phyloP scores from a whole-genome alignment of 92 coral and sea anemone species.

The Blastomussa wellsi region DNA sequence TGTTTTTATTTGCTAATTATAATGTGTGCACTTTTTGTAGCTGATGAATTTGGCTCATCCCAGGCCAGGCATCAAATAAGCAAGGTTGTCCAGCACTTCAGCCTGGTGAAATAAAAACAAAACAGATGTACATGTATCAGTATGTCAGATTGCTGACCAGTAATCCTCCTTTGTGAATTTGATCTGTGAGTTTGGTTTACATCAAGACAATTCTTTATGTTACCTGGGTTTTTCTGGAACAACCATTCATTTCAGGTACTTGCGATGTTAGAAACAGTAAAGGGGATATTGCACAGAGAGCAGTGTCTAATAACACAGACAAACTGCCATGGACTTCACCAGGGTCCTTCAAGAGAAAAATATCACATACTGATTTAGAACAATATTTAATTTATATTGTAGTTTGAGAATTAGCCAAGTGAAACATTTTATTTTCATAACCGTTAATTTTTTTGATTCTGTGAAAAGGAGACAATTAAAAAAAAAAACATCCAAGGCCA shows the following conservation, averaged over 20 bases:
- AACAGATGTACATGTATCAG: neutral
- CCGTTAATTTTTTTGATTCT: too few relatives aligned
- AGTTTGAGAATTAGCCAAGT: neutral
- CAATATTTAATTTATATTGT: too few relatives aligned
- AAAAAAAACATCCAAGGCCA: too few relatives aligned
- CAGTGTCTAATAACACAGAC: constrained; percentile 89
- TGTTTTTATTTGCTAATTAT: neutral
- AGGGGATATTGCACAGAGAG: constrained; percentile 93
- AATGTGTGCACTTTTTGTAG: too few relatives aligned
- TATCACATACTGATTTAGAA: neutral
- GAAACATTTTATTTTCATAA: too few relatives aligned
- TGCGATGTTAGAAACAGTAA: constrained; percentile 86
- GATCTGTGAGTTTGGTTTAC: neutral
- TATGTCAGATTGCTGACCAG: neutral
- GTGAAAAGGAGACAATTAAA: too few relatives aligned
- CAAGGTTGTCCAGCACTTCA: constrained; percentile 84
- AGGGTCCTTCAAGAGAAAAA: constrained; percentile 58
- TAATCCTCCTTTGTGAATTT: neutral
- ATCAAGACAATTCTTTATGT: neutral
- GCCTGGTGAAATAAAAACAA: constrained; percentile 51
- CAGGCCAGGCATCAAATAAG: constrained; percentile 96
- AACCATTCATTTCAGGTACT: constrained; percentile 83
- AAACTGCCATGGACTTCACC: constrained; percentile 96
- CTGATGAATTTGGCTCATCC: constrained; percentile 30
- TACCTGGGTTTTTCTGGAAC: constrained; percentile 86